Base-by-base conservation (phyloP, 2,113 vertebrate species). In the Tenebrosternarchus preto region DNA sequence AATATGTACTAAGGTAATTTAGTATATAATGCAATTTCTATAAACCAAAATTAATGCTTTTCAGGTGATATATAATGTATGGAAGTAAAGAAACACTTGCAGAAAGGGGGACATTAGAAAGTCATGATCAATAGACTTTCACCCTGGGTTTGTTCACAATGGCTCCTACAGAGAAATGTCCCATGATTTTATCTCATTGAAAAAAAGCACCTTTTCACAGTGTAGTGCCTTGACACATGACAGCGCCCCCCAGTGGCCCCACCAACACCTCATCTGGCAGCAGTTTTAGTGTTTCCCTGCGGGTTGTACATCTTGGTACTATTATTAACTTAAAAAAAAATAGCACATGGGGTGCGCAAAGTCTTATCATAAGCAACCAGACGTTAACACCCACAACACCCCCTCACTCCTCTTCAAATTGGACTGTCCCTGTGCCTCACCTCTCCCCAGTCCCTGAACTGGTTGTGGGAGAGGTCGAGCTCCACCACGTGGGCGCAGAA, bases 401-500 rank as follows among this genome's bases (percentile, higher is more conserved):
- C 43, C 43, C 43, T 2, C 43, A 50, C 43, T 1, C 43, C 12
- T 12, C 8, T 1, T n/a, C n/a, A n/a, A n/a, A n/a, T n/a, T 12
- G 46, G 39, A 33, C 56, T 71, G 39, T 36, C 43, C 8, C 43
- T 50, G 43, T 50, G 53, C 19, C 77, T 79, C 80, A 99, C 97
- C 96, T 99, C 97, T 0, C 88, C 92, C 98, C 98, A 99, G 90
- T 98, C 95, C 83, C 93, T 93, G 0, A 99, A 93, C 56, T 96
- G 96, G 84, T 99, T 99, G 91, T 95, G 92, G 85, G 98, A 98
- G 84, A 99, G 93, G 89, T 99, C 98, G 39, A 99, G 92, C 84
- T 98, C 96, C 0, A 95, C 94, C 82, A 99, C 97, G 0, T 99
- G 98, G 72, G 93, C 94, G 4, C 98, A 99, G 89, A 96, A 96